Evolutionary conservation across 2,113 vertebrate species (phyloP).

Genomic region (Lontra canadensis): DNA sequence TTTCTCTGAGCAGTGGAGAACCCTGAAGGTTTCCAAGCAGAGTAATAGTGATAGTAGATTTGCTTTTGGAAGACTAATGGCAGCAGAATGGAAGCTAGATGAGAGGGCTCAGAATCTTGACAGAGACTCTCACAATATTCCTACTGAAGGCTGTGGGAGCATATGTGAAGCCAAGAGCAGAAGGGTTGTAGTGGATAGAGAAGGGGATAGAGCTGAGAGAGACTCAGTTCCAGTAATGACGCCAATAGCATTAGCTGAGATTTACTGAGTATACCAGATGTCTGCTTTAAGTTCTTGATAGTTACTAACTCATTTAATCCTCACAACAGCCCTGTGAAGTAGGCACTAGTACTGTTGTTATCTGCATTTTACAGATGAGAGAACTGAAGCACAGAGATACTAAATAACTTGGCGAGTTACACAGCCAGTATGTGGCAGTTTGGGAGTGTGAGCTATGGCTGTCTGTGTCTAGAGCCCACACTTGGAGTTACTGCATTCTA

Average conservation of each 20-base stretch:
- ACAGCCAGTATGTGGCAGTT: background rate
- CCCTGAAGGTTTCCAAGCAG: background rate
- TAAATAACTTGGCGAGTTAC: background rate
- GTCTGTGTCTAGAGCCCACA: background rate
- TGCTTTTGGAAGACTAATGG: conserved; percentile 10
- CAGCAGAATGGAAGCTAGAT: background rate
- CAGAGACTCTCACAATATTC: background rate
- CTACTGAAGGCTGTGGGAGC: background rate
- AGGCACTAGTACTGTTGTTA: background rate
- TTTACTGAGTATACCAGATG: background rate
- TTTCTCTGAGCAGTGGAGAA: background rate
- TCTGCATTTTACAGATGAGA: background rate
- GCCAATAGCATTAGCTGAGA: background rate
- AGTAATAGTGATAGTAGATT: background rate
- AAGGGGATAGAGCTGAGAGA: background rate
- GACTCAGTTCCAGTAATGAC: background rate
- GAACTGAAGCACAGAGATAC: background rate
- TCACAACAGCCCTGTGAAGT: background rate
- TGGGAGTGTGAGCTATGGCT: background rate
- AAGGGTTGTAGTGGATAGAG: background rate
- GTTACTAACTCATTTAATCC: background rate
- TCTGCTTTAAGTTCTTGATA: background rate
- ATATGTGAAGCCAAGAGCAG: background rate
- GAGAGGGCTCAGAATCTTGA: background rate
- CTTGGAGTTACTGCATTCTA: background rate